A percentile compares a stretch with the other conserved stretches of the same genome.
Conservation (phyloP, 30 jellyfish, hydroid and myxozoan species). For the Aurelia aurita region DNA sequence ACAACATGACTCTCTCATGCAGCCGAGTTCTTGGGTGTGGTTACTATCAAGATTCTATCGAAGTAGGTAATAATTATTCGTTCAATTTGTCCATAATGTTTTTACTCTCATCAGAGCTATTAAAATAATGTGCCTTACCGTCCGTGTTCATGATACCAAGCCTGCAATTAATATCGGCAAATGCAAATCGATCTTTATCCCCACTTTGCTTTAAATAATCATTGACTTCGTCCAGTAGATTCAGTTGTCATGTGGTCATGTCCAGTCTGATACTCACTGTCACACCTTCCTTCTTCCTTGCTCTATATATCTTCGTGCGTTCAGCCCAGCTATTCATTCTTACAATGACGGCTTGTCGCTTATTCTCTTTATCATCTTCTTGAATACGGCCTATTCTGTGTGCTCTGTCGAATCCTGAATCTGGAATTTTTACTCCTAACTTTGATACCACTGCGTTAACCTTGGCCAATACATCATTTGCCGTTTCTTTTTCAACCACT, state of each 20-base stretch:
- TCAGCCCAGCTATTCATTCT: constrained; percentile 27
- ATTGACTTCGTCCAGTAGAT: background rate
- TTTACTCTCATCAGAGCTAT: no score
- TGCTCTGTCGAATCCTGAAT: constrained; percentile 35
- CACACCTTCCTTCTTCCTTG: constrained; percentile 1
- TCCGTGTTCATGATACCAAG: no score
- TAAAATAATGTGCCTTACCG: no score
- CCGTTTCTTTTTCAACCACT: constrained; percentile 22
- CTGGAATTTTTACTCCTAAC: constrained; percentile 20
- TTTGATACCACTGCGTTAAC: constrained; percentile 6
- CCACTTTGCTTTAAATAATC: constrained; percentile 3
- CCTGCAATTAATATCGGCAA: no score
- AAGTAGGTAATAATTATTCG: no score
- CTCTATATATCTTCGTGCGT: constrained; percentile 12
- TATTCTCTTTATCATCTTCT: background rate
- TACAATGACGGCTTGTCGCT: constrained; percentile 28
- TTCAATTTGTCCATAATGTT: no score
- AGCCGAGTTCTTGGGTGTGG: no score
- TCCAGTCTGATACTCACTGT: constrained; percentile 12
- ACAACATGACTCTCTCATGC: no score
- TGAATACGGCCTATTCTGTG: constrained; percentile 28
- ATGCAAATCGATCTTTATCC: no score
- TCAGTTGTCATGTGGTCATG: constrained; percentile 3
- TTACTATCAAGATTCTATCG: no score
- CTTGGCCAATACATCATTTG: constrained; percentile 20